Conservation (phyloP, 2,113 vertebrate species). For the Mormyrus lacerda region DNA sequence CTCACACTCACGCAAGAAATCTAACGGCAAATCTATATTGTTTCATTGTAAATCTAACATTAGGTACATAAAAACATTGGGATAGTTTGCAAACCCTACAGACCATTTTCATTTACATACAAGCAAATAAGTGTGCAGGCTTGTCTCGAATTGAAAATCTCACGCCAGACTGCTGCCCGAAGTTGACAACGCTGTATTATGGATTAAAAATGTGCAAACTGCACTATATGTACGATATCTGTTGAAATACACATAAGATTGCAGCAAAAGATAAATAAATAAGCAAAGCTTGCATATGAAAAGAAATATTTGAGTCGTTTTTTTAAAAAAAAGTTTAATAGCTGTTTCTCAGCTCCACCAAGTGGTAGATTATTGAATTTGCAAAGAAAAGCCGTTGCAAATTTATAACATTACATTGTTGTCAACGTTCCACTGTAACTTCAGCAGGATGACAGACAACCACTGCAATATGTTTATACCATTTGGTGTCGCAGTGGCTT, state of each 20-base stretch:
- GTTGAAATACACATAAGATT: background rate
- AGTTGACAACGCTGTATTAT: too few species aligned
- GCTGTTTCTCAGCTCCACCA: constrained; percentile 1
- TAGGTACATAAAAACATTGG: too few species aligned
- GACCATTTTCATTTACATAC: too few species aligned
- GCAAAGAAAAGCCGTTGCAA: background rate
- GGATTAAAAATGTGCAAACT: background rate
- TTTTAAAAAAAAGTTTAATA: background rate
- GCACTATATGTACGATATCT: background rate
- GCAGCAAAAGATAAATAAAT: background rate
- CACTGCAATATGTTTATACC: background rate
- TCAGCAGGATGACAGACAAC: background rate
- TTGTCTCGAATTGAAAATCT: too few species aligned
- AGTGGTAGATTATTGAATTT: background rate
- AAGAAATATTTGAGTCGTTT: background rate
- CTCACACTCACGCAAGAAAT: too few species aligned
- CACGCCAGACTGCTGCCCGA: too few species aligned
- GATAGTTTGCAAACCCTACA: too few species aligned
- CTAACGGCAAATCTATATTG: too few species aligned
- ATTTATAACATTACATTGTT: background rate
- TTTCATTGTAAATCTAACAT: too few species aligned
- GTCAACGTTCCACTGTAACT: background rate
- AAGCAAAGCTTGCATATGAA: background rate
- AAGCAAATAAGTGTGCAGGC: too few species aligned
- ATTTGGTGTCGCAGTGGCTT: background rate